Conservation (phyloP, 2,113 vertebrate genomes). For the Heterotis niloticus region DNA sequence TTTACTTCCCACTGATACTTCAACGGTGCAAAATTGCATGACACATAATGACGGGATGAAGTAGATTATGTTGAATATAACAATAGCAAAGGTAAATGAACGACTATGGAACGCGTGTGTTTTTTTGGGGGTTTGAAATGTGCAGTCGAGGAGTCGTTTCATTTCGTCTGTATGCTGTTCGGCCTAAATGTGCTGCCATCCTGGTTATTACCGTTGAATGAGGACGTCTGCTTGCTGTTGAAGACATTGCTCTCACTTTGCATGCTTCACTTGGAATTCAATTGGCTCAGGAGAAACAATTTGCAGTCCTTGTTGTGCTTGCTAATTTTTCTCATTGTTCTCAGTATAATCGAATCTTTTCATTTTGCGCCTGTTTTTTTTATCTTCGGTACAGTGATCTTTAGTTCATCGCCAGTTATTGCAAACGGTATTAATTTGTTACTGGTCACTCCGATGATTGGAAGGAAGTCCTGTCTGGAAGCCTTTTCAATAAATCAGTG, state of each 20-base stretch:
- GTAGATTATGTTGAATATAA: conserved; percentile 36
- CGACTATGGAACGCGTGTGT: not conserved
- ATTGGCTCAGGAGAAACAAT: conserved; percentile 9
- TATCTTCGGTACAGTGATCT: not conserved
- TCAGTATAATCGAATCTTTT: not conserved
- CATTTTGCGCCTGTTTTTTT: not conserved
- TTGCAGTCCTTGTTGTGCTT: not conserved
- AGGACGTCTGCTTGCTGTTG: not conserved
- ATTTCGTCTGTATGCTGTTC: not conserved
- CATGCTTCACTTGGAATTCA: conserved; percentile 12
- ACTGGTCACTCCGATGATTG: too few species aligned
- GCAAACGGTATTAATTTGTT: not conserved
- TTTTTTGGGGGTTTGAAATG: not conserved
- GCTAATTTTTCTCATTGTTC: conserved; percentile 3
- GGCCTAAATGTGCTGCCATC: not conserved
- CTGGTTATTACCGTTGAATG: not conserved
- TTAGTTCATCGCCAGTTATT: conserved; percentile 6
- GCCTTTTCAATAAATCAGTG: too few species aligned
- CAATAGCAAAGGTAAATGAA: not conserved
- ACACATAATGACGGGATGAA: conserved; percentile 48
- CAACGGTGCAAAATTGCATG: not conserved
- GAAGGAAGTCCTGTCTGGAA: too few species aligned
- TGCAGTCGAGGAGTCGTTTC: not conserved
- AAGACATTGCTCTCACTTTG: not conserved
- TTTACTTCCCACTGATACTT: conserved; percentile 65